Evolutionary conservation across 2,888 invertebrate genomes (phyloP).

Genomic region (Rhamnusium bicolor): DNA sequence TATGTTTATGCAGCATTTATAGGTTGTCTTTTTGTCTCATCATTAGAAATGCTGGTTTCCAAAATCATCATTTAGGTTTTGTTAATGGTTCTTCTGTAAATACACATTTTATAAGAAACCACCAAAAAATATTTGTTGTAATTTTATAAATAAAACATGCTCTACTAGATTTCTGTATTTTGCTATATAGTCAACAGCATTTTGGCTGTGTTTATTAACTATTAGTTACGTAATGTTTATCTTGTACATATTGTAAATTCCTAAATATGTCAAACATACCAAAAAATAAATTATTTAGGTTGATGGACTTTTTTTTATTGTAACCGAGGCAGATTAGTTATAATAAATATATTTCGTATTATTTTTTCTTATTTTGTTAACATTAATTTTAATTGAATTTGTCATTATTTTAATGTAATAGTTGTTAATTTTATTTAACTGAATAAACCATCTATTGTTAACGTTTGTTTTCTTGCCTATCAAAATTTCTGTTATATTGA

Average conservation of each 20-base stretch:
- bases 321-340: slow-evolving; percentile 50
- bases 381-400: slow-evolving; percentile 40
- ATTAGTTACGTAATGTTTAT: slow-evolving; percentile 54
- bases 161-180: slow-evolving; percentile 61
- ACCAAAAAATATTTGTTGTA: slow-evolving; percentile 7
- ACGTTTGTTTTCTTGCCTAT: slow-evolving; percentile 7
- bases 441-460: slow-evolving; percentile 53
- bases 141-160: slow-evolving; percentile 37
- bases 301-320: slow-evolving; percentile 55
- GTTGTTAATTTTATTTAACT: slow-evolving; percentile 48
- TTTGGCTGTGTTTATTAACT: slow-evolving; percentile 67
- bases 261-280: slow-evolving; percentile 60
- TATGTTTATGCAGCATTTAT: background rate
- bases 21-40: background rate
- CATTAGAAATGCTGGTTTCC: background rate
- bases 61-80: background rate
- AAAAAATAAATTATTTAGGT: slow-evolving; percentile 59
- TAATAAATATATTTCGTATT: slow-evolving; percentile 42
- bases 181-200: slow-evolving; percentile 67
- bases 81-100: background rate
- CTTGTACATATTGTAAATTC: slow-evolving; percentile 63
- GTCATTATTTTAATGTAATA: slow-evolving; percentile 39
- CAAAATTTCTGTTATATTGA: no score
- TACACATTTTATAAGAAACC: background rate
- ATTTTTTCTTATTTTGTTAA: slow-evolving; percentile 47